Base-by-base conservation (phyloP, 2,113 vertebrate genomes). In the Cephalopholis sonnerati region DNA sequence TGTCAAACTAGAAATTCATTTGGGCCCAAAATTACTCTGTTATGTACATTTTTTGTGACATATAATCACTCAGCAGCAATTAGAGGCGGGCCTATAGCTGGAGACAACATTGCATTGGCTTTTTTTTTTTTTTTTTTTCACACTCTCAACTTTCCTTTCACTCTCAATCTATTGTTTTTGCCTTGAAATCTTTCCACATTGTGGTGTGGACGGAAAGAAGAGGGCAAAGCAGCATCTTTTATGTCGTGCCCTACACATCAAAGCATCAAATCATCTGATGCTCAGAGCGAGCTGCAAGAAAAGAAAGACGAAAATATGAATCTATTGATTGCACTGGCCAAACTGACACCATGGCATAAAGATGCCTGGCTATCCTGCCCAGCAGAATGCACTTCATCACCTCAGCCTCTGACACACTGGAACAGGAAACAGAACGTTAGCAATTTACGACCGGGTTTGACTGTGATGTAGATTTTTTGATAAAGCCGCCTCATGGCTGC, bases 381-480 rank as follows among this genome's bases (percentile, higher is more conserved):
- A 41, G 25, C 29, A 59, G 54, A 70, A 76, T n/a, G 12, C 78
- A 74, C 83, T 89, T 64, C 69, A 83, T 89, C 89, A 83, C 72
- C 74, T 74, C 46, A 72, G 66, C 61, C 63, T 44, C 63, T 57
- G 69, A 74, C 50, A 82, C 65, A 61, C 50, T 41, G 17, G 36
- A 81, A 20, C 77, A 75, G 61, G 74, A 59, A 58, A 68, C 20
- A 36, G 55, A 66, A 81, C 39, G n/a, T 41, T 2, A 44, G 76
- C 66, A 69, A 51, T 79, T 67, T 53, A 32, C 83, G 78, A 79
- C 67, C 51, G 29, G 72, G 69, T 51, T 74, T 71, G 65, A 58
- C 70, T 29, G 61, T 15, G 75, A 54, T 64, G 25, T 7, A 64
- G 74, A 76, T 72, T 74, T 36, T 50, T 24, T 81, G 68, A 91